Evolutionary conservation across 2,888 invertebrate genomes (phyloP).

Genomic region (Camptogramma bilineatum): DNA sequence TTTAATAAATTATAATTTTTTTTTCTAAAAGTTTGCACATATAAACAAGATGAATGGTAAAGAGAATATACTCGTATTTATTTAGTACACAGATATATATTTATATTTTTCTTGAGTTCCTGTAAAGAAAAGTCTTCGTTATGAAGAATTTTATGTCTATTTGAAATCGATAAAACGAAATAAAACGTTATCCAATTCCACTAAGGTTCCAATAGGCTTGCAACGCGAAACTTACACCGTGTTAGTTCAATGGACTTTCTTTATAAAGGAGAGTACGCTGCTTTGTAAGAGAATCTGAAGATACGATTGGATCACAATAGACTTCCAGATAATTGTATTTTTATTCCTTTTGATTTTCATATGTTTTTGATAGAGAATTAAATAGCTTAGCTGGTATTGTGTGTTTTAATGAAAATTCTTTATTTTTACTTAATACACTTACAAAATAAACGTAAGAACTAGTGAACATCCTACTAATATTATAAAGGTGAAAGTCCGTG

Average conservation of each 20-base stretch:
- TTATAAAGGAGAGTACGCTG: background rate
- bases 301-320: background rate
- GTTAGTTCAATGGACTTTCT: conserved; percentile 6
- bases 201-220: conserved; percentile 10
- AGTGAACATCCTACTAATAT: background rate
- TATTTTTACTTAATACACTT: too few species aligned
- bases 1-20: too few species aligned
- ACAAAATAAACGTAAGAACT: too few species aligned
- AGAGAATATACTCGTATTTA: too few species aligned
- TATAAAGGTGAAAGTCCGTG: too few species aligned
- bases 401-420: too few species aligned
- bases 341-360: background rate
- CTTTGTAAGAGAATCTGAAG: background rate
- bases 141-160: too few species aligned
- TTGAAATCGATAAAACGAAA: background rate
- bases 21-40: too few species aligned
- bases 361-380: background rate
- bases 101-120: too few species aligned
- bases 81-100: too few species aligned
- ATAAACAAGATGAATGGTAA: too few species aligned
- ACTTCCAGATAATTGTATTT: background rate
- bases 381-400: background rate
- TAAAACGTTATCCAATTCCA: background rate
- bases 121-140: too few species aligned
- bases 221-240: conserved; percentile 12